Evolutionary conservation across 2,797 vertebrate species (phyloP).

Genomic region (Erithacus rubecula): DNA sequence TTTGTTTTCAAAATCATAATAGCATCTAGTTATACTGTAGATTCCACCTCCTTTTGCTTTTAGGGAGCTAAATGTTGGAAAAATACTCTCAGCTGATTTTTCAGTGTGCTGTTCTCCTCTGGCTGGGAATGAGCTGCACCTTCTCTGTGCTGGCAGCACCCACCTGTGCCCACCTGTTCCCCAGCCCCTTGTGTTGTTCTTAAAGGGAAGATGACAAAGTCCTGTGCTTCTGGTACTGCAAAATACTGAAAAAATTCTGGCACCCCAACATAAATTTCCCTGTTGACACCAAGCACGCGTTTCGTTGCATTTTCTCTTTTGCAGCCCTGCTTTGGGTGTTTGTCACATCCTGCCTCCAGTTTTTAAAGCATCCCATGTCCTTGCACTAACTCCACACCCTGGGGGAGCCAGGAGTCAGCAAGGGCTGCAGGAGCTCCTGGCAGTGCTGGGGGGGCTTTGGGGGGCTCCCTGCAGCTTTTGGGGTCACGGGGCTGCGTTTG

Average conservation of each 20-base stretch:
- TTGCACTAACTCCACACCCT: not conserved
- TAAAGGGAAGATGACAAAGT: not conserved
- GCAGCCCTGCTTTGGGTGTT: not conserved
- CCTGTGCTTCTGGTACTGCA: not conserved
- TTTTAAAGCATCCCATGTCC: not conserved
- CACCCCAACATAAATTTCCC: accelerated
- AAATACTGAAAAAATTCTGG: not conserved
- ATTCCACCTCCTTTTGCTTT: not conserved
- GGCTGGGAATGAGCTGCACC: not conserved
- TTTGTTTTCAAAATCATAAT: not conserved
- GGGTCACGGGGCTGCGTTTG: accelerated
- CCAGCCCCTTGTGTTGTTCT: not conserved
- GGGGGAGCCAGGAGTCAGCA: not conserved
- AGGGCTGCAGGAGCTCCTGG: not conserved
- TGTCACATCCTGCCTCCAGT: not conserved
- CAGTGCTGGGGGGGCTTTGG: not conserved
- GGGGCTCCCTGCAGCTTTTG: not conserved
- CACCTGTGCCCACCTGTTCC: not conserved
- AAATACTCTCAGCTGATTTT: not conserved
- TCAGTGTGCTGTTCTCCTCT: accelerated
- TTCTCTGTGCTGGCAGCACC: not conserved
- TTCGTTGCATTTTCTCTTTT: not conserved
- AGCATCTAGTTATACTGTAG: not conserved
- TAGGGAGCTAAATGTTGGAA: not conserved
- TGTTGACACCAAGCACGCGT: accelerated